Base-by-base conservation (phyloP, 2,113 vertebrate species). In the Saguinus midas region DNA sequence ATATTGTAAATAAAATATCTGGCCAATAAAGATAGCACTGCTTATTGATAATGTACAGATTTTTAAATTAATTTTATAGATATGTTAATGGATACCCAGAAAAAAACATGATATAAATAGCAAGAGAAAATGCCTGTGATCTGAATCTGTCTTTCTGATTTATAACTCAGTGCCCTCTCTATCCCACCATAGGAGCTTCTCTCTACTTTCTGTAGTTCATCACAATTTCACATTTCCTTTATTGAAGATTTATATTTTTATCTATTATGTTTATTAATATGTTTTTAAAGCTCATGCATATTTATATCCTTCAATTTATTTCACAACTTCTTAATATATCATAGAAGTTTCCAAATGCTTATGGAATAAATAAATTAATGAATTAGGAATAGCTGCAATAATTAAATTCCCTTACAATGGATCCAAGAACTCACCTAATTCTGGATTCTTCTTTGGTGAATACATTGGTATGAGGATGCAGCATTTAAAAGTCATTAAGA, bases 401-500 rank as follows among this genome's bases (percentile, higher is more conserved):
- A 93, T 84, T 93, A 90, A 79, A 83, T 72, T 87, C 3, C 3
- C 40, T 73, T 85, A 76, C 13, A 81, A 11, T 45, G 13, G 9
- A 52, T 82, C n/a, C 8, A 72, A 94, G 5, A 95, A 89, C 3
- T 87, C 12, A 78, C 6, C n/a, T 70, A 70, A 82, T 66, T 80
- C 27, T 84, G 57, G 25, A 81, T 76, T 82, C 14, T 94, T n/a
- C 8, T 40, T 64, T 70, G 50, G 16, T 78, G 20, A 95, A 40
- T 75, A 64, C 8, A 85, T 5, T 61, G 35, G 82, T 21, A 10
- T 70, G 4, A 57, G 11, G 3, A 9, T 55, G 25, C 4, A 70
- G 8, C 90, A 87, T 87, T 96, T 86, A 87, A 90, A 93, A 75
- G 66, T 90, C 12, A 92, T 82, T 50, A 45, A 58, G 72, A 90